These are phyloP conservation scores for Zophobas morio DNA, from an alignment of 1,140 invertebrate genomes.

Conservation along the genomic window DNA sequence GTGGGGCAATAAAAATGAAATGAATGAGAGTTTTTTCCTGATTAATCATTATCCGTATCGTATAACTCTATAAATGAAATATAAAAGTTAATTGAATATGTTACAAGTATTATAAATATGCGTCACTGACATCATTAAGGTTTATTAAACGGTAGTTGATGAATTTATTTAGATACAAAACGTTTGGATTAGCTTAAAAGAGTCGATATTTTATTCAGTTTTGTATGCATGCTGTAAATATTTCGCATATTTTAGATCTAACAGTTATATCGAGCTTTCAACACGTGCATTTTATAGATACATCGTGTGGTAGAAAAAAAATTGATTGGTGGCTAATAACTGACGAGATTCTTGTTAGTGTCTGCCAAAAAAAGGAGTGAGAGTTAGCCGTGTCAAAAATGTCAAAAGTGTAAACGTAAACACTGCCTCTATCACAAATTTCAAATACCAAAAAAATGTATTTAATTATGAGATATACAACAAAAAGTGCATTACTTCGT, in stretches of 20 bases:
- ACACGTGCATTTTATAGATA: conserved; percentile 6
- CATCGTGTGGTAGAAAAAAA: too few species aligned
- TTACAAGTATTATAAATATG: neutral
- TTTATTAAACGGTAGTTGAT: conserved; percentile 19
- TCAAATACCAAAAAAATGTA: too few species aligned
- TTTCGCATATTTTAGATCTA: conserved; percentile 8
- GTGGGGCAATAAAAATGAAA: neutral
- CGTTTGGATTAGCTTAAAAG: neutral
- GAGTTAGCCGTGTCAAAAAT: too few species aligned
- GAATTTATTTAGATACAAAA: conserved; percentile 16
- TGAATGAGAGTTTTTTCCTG: neutral
- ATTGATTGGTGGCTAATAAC: too few species aligned
- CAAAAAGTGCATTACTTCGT: too few species aligned
- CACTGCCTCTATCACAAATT: too few species aligned
- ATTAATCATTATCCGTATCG: neutral
- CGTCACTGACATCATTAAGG: neutral
- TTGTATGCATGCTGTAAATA: conserved; percentile 12
- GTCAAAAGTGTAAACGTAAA: too few species aligned
- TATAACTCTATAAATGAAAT: too few species aligned
- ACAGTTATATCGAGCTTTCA: neutral
- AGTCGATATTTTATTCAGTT: neutral
- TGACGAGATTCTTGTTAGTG: too few species aligned
- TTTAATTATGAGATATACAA: too few species aligned
- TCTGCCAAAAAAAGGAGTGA: too few species aligned
- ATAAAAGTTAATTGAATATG: too few species aligned